Evolutionary conservation across 2,797 vertebrate species (phyloP).

Genomic region (Lagocephalus sceleratus): DNA sequence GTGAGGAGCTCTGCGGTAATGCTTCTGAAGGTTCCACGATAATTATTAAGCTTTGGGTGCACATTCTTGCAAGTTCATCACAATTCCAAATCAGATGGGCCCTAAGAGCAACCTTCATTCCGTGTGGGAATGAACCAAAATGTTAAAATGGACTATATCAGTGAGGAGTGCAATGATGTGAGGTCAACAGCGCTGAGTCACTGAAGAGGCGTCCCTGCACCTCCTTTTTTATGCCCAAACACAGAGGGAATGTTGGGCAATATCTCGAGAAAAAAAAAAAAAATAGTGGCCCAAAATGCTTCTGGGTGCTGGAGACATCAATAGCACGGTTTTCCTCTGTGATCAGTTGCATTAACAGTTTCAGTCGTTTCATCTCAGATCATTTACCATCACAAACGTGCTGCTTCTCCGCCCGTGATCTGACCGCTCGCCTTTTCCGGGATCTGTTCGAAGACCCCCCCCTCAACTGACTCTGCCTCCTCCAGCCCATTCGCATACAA

Average conservation of each 20-base stretch:
- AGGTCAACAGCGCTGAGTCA: slow-evolving; percentile 44
- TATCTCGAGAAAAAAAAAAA: slow-evolving; percentile 62
- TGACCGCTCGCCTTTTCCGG: slow-evolving; percentile 20
- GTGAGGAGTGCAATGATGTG: slow-evolving; percentile 44
- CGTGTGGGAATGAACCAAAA: slow-evolving; percentile 30
- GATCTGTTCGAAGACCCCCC: slow-evolving; percentile 8
- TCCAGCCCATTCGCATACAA: slow-evolving; percentile 19
- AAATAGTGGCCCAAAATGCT: slow-evolving; percentile 36
- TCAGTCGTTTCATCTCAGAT: slow-evolving; percentile 15
- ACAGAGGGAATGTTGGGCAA: slow-evolving; percentile 32
- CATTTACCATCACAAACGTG: slow-evolving; percentile 22
- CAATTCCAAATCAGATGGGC: slow-evolving; percentile 5
- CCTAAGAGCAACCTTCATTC: slow-evolving; percentile 13
- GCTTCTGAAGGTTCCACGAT: slow-evolving; percentile 28
- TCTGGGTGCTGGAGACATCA: slow-evolving; percentile 22
- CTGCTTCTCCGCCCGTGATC: slow-evolving; percentile 17
- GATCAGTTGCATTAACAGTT: slow-evolving; percentile 29
- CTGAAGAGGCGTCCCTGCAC: slow-evolving; percentile 66
- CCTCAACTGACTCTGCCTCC: no score
- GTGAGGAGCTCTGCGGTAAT: slow-evolving; percentile 38
- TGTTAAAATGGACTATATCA: slow-evolving; percentile 4
- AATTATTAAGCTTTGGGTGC: slow-evolving; percentile 27
- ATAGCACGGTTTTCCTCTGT: slow-evolving; percentile 18
- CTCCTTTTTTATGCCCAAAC: slow-evolving; percentile 55
- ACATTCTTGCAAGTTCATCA: slow-evolving; percentile 15